Evolutionary conservation across 2,797 vertebrate species (phyloP).

Genomic region (Anableps anableps): DNA sequence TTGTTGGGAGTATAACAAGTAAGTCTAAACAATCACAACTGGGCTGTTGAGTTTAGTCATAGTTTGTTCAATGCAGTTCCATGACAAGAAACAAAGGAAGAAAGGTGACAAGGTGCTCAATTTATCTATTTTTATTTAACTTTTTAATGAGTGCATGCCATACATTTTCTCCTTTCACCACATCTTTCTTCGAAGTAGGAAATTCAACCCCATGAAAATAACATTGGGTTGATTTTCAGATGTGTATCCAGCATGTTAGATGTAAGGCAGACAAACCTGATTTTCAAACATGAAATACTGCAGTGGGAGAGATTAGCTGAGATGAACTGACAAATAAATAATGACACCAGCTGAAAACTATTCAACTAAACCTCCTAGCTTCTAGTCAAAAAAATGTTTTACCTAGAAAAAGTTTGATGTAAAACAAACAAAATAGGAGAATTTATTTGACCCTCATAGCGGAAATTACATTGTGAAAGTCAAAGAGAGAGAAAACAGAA

Average conservation of each 20-base stretch:
- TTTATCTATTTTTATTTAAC: background rate
- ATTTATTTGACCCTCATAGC: too few relatives aligned
- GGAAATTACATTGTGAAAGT: too few relatives aligned
- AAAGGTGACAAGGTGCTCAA: background rate
- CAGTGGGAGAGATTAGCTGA: too few relatives aligned
- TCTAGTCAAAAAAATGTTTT: background rate
- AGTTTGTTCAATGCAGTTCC: background rate
- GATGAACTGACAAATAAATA: background rate
- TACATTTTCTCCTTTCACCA: too few relatives aligned
- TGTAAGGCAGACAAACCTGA: background rate
- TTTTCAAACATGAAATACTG: background rate
- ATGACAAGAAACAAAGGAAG: background rate
- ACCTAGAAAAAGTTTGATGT: background rate
- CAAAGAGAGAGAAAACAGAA: too few relatives aligned
- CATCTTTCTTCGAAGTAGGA: too few relatives aligned
- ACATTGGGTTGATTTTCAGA: background rate
- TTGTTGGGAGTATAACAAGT: too few relatives aligned
- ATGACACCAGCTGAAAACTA: background rate
- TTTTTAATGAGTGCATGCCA: too few relatives aligned
- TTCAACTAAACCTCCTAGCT: too few relatives aligned
- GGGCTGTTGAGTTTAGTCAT: background rate
- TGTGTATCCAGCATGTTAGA: background rate
- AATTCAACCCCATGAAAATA: too few relatives aligned
- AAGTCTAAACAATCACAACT: too few relatives aligned
- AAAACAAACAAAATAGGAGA: too few relatives aligned